Conservation (phyloP, 2,113 vertebrate species). For the Holacanthus passer region DNA sequence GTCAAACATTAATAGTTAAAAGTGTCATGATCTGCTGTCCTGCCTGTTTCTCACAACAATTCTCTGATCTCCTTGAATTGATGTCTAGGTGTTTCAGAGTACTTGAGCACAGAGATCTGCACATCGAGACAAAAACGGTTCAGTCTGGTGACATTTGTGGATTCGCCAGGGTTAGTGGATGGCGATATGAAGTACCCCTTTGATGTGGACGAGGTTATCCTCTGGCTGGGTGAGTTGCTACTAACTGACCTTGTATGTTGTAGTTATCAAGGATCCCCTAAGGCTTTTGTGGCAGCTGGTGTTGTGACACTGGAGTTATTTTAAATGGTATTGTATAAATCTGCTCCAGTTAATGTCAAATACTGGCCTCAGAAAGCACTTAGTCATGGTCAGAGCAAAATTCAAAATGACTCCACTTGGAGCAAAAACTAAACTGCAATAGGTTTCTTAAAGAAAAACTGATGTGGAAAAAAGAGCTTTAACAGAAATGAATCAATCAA, state of each 20-base stretch:
- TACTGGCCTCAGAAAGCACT: neutral
- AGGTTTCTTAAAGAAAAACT: no score
- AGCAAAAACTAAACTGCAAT: neutral
- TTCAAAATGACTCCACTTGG: neutral
- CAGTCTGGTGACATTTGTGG: slow-evolving; percentile 88
- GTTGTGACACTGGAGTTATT: neutral
- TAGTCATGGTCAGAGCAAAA: no score
- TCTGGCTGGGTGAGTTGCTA: slow-evolving; percentile 86
- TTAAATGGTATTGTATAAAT: neutral
- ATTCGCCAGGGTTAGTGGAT: slow-evolving; percentile 88
- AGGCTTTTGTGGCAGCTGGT: neutral
- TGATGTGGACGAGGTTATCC: slow-evolving; percentile 87
- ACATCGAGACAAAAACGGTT: slow-evolving; percentile 89
- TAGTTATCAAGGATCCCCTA: neutral
- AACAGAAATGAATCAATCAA: neutral
- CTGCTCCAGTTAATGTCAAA: neutral
- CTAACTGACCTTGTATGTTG: neutral
- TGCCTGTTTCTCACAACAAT: neutral
- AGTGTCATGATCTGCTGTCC: neutral
- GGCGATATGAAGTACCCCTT: slow-evolving; percentile 92
- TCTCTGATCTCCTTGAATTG: neutral
- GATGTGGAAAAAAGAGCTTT: no score
- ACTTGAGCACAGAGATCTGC: slow-evolving; percentile 88
- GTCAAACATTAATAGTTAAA: neutral
- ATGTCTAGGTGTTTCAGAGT: slow-evolving; percentile 85